phyloP scores from a whole-genome alignment of 2,113 vertebrate genomes.

The Paratilapia polleni region DNA sequence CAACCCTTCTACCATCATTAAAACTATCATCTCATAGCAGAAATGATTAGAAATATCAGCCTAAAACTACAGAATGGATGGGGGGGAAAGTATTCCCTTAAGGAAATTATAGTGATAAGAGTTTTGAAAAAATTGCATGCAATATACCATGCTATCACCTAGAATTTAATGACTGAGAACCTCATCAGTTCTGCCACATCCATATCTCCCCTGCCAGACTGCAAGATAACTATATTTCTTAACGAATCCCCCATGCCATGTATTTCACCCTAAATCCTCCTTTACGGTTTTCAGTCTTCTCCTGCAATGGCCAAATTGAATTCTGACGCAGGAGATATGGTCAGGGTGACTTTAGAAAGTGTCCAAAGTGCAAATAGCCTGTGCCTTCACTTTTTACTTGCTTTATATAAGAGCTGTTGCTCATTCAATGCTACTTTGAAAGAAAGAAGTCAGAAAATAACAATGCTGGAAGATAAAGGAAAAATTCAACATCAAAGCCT shows the following conservation, averaged over 20 bases:
- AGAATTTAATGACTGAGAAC: conserved; percentile 67
- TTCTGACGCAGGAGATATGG: conserved; percentile 62
- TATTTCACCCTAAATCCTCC: conserved; percentile 71
- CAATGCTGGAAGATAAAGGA: not conserved
- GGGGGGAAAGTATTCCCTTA: conserved; percentile 4
- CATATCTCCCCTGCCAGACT: conserved; percentile 71
- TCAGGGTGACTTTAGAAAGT: conserved; percentile 72
- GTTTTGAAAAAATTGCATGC: conserved; percentile 14
- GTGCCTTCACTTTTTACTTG: conserved; percentile 8
- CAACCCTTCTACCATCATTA: not conserved
- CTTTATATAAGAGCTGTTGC: not conserved
- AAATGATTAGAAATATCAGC: conserved; percentile 32
- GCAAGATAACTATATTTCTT: conserved; percentile 65
- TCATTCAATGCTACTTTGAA: not conserved
- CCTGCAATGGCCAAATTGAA: conserved; percentile 70
- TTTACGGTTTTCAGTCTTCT: conserved; percentile 65
- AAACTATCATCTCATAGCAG: conserved; percentile 16
- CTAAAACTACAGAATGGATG: conserved; percentile 16
- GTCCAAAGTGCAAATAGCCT: conserved; percentile 44
- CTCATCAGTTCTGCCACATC: conserved; percentile 71
- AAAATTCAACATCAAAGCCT: not conserved
- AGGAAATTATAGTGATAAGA: conserved; percentile 58
- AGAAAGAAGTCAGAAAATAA: not conserved
- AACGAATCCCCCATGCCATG: conserved; percentile 53
- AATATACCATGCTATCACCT: conserved; percentile 54